phyloP scores from a whole-genome alignment of 2,888 invertebrate species.

The Chesias legatella region DNA sequence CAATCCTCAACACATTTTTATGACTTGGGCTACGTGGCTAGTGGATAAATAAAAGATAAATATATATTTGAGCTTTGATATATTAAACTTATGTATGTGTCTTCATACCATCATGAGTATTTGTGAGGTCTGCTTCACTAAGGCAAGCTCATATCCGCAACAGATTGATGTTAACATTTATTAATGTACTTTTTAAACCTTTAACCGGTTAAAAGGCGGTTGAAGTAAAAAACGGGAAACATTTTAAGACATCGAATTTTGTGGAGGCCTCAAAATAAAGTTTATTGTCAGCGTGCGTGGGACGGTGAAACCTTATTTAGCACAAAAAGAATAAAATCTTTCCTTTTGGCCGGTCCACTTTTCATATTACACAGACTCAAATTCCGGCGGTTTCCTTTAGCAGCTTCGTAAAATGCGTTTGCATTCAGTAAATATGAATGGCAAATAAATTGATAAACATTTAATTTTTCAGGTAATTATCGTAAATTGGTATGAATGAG shows the following conservation, averaged over 20 bases:
- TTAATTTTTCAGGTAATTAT: too few relatives aligned
- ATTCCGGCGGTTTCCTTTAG: constrained; percentile 21
- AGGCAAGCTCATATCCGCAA: constrained; percentile 25
- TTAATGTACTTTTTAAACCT: constrained; percentile 37
- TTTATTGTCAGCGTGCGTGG: constrained; percentile 64
- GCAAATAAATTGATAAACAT: too few relatives aligned
- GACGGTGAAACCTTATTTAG: constrained; percentile 28
- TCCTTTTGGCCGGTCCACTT: constrained; percentile 25
- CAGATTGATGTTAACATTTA: constrained; percentile 14
- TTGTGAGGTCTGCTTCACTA: constrained; percentile 1
- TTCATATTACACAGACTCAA: constrained; percentile 24
- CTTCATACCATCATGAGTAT: too few relatives aligned
- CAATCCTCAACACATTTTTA: too few relatives aligned
- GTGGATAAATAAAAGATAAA: too few relatives aligned
- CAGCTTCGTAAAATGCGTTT: constrained; percentile 22
- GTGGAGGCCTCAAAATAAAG: constrained; percentile 62
- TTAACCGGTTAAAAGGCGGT: constrained; percentile 51
- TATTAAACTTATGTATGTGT: too few relatives aligned
- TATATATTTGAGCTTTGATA: too few relatives aligned
- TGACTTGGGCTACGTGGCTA: too few relatives aligned
- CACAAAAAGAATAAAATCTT: constrained; percentile 11
- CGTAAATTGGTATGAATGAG: too few relatives aligned
- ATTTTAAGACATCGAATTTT: constrained; percentile 53
- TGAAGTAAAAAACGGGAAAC: constrained; percentile 54
- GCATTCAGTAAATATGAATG: too few relatives aligned